phyloP scores from a whole-genome alignment of 92 coral and sea anemone species.

The Epizoanthus scotinus region DNA sequence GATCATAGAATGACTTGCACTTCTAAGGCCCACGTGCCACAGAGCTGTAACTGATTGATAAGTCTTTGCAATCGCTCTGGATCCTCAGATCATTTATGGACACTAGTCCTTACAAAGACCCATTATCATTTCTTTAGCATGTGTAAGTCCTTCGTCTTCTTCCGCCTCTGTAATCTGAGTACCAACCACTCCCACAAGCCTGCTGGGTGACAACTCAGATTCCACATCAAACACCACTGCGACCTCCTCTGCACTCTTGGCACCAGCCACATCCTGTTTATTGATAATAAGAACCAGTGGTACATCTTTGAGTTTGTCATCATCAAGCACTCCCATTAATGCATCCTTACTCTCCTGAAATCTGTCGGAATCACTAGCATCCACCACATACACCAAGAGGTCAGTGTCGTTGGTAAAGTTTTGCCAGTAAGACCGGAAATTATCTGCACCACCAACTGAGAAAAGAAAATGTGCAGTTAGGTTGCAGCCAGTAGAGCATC shows the following conservation, averaged over 20 bases:
- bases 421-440: conserved; percentile 83
- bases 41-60: too few species aligned
- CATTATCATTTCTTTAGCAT: conserved; percentile 65
- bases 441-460: conserved; percentile 91
- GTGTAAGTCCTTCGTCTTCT: conserved; percentile 52
- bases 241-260: conserved; percentile 60
- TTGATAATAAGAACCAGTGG: conserved; percentile 76
- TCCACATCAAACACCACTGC: conserved; percentile 50
- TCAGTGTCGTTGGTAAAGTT: conserved; percentile 75
- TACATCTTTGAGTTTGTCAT: conserved; percentile 66
- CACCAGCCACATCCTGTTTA: conserved; percentile 76
- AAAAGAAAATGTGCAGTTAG: neutral
- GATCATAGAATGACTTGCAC: too few species aligned
- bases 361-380: conserved; percentile 64
- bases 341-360: conserved; percentile 76
- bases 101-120: conserved; percentile 50
- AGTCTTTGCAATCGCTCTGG: too few species aligned
- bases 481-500: too few species aligned
- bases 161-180: conserved; percentile 61
- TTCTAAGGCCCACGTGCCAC: too few species aligned
- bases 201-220: conserved; percentile 41
- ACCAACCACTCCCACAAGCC: conserved; percentile 58
- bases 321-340: conserved; percentile 58
- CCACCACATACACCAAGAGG: conserved; percentile 77
- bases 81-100: neutral